Evolutionary conservation across 2,888 invertebrate genomes (phyloP).

Genomic region (Brenthis daphne): DNA sequence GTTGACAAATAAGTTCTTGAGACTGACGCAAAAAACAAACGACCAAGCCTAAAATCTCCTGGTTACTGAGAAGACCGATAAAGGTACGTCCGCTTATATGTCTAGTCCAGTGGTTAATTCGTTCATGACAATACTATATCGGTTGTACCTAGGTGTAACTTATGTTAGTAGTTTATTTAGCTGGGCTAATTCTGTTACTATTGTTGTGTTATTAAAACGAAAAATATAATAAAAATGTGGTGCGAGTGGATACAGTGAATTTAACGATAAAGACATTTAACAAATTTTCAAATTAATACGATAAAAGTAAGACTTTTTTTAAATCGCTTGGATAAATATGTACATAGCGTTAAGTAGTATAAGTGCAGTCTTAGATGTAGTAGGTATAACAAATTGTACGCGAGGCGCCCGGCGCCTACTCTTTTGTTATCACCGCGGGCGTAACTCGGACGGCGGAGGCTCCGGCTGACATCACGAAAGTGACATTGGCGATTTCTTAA

Average conservation of each 20-base stretch:
- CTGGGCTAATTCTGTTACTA: conserved; percentile 71
- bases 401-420: conserved; percentile 50
- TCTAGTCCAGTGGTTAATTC: no score
- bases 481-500: no score
- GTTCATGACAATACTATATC: conserved; percentile 54
- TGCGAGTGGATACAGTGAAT: conserved; percentile 77
- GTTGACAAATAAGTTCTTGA: no score
- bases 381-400: conserved; percentile 81
- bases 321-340: conserved; percentile 78
- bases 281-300: conserved; percentile 81
- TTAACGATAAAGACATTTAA: conserved; percentile 79
- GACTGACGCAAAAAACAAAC: no score
- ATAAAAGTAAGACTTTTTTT: conserved; percentile 79
- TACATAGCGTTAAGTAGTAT: conserved; percentile 74
- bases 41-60: no score
- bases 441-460: background rate
- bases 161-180: conserved; percentile 69
- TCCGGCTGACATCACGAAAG: no score
- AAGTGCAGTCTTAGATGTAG: conserved; percentile 79
- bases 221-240: conserved; percentile 60
- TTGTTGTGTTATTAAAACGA: conserved; percentile 67
- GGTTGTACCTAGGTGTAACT: conserved; percentile 72
- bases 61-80: no score
- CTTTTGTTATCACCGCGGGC: conserved; percentile 9
- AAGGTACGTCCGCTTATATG: no score